These are phyloP conservation scores for Calephelis nemesis DNA, from an alignment of 1,140 invertebrate species.

Conservation along the genomic window DNA sequence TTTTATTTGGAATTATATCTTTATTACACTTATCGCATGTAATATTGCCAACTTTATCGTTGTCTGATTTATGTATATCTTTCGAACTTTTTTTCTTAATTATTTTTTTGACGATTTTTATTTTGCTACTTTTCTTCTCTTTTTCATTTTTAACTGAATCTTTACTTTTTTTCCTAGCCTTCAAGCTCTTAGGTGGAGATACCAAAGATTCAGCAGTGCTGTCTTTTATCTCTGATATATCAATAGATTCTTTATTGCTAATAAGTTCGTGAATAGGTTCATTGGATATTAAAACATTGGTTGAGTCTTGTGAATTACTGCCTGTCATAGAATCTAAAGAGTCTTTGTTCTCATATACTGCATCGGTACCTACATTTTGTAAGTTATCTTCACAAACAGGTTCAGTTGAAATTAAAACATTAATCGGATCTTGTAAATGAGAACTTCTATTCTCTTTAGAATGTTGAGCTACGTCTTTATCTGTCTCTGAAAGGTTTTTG, in stretches of 20 bases:
- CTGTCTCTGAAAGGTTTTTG: neutral
- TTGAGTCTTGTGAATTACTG: too few relatives aligned
- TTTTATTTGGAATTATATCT: constrained; percentile 15
- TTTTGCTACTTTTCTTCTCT: neutral
- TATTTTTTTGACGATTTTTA: constrained; percentile 5
- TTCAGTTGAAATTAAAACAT: neutral
- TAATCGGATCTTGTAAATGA: neutral
- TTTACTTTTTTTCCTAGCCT: neutral
- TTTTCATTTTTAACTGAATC: neutral
- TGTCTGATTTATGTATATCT: constrained; percentile 31
- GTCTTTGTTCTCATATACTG: too few relatives aligned
- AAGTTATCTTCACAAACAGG: neutral
- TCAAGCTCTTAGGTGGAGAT: neutral
- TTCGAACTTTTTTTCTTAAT: constrained; percentile 12
- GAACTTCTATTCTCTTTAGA: neutral
- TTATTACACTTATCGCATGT: constrained; percentile 23
- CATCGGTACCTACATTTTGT: neutral
- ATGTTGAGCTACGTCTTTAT: neutral
- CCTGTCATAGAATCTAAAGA: too few relatives aligned
- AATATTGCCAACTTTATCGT: constrained; percentile 30
- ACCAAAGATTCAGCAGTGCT: neutral
- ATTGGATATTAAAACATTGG: too few relatives aligned
- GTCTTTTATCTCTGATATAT: neutral
- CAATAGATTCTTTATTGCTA: too few relatives aligned
- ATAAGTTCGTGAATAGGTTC: too few relatives aligned